Evolutionary conservation across 92 coral and sea anemone species (phyloP).

Genomic region (Parazoanthus darwini): DNA sequence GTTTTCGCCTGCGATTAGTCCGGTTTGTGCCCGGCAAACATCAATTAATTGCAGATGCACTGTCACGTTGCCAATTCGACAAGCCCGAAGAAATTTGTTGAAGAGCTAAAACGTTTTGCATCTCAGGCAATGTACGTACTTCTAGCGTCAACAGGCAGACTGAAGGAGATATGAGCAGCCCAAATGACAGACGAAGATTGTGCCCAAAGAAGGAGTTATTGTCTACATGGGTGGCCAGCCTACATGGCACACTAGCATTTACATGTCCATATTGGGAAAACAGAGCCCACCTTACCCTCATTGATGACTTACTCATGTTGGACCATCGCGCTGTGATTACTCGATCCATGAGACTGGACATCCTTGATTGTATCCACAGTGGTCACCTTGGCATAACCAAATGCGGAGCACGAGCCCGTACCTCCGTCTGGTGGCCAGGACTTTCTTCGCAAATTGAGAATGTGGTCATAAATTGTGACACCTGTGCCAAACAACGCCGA

Average conservation of each 20-base stretch:
- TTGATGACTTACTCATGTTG: neutral
- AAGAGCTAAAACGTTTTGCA: neutral
- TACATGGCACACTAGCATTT: conserved; percentile 47
- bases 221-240: conserved; percentile 60
- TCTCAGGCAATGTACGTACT: neutral
- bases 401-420: conserved; percentile 34
- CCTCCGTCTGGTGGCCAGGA: conserved; percentile 40
- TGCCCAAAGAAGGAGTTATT: conserved; percentile 39
- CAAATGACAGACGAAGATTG: conserved; percentile 31
- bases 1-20: neutral
- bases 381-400: no score
- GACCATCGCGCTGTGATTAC: neutral
- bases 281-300: conserved; percentile 27
- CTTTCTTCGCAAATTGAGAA: no score
- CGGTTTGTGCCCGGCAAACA: neutral
- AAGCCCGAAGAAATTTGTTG: neutral
- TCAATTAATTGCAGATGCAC: conserved; percentile 4
- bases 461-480: neutral
- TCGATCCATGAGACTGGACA: no score
- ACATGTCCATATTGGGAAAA: conserved; percentile 32
- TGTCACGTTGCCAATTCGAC: neutral
- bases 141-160: conserved; percentile 8
- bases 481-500: neutral
- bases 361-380: no score
- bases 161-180: conserved; percentile 26